Percentiles rank a stretch among this genome's conserved stretches.
phyloP scores from a whole-genome alignment of 2,888 invertebrate species.

The Drosophila mayaguana region DNA sequence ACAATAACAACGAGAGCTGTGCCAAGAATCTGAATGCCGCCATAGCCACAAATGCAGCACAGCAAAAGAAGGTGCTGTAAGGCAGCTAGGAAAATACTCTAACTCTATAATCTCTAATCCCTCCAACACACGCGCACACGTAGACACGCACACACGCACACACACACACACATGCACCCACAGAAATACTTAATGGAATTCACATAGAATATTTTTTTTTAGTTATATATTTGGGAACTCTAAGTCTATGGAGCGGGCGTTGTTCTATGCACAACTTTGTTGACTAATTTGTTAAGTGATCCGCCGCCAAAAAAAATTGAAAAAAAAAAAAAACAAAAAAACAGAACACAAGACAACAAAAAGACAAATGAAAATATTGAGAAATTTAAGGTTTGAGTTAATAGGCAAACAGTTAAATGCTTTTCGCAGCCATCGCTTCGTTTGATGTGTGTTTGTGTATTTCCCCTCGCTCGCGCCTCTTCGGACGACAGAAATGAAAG shows the following conservation, averaged over 20 bases:
- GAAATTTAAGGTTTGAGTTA: constrained; percentile 50
- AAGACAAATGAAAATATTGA: constrained; percentile 45
- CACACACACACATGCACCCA: constrained; percentile 52
- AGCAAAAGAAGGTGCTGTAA: constrained; percentile 64
- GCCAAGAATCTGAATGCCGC: constrained; percentile 74
- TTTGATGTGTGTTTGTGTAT: constrained; percentile 66
- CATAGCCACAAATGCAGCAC: constrained; percentile 33
- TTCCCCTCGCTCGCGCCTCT: constrained; percentile 12
- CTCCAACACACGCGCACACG: neutral
- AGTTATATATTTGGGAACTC: constrained; percentile 8
- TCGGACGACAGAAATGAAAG: constrained; percentile 56
- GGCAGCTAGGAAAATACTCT: constrained; percentile 4
- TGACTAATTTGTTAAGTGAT: constrained; percentile 79
- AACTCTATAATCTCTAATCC: neutral
- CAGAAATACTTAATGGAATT: constrained; percentile 13
- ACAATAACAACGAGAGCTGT: constrained; percentile 71
- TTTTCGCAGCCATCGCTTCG: constrained; percentile 76
- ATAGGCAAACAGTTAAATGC: constrained; percentile 69
- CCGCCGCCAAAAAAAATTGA: constrained; percentile 68
- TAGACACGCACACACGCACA: neutral
- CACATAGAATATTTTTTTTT: constrained; percentile 6
- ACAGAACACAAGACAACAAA: constrained; percentile 14
- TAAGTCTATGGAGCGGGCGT: constrained; percentile 33
- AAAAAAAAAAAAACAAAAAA: constrained; percentile 7
- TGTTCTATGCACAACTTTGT: constrained; percentile 77